phyloP scores from a whole-genome alignment of 30 jellyfish, hydroid and myxozoan genomes.

The Turritopsis dohrnii region DNA sequence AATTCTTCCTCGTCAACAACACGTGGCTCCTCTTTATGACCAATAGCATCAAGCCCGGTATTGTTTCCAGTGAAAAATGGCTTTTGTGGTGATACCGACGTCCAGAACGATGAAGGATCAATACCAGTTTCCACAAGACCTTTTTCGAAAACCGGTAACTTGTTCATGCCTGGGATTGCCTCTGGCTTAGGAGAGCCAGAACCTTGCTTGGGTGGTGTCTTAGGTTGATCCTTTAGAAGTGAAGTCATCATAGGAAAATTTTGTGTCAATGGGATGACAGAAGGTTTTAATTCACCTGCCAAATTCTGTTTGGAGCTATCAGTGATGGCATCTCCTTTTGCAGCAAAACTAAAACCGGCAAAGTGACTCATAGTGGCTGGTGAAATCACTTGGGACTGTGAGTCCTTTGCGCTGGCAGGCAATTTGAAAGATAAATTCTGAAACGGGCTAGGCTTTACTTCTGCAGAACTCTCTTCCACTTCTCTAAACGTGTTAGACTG shows the following conservation, averaged over 20 bases:
- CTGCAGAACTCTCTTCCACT: neutral
- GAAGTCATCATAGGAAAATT: slow-evolving; percentile 35
- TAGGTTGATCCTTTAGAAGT: slow-evolving; percentile 14
- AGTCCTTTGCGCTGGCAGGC: neutral
- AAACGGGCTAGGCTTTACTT: slow-evolving; percentile 25
- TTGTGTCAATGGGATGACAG: slow-evolving; percentile 16
- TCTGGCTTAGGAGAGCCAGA: slow-evolving; percentile 19
- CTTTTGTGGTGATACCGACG: slow-evolving; percentile 29
- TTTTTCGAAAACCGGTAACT: slow-evolving; percentile 39
- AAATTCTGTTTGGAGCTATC: neutral
- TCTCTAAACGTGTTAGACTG: neutral
- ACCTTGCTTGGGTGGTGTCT: slow-evolving; percentile 20
- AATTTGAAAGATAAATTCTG: slow-evolving; percentile 27
- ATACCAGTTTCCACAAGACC: slow-evolving; percentile 41
- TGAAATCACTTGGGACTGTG: neutral
- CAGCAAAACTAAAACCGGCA: slow-evolving; percentile 41
- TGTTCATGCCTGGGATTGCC: slow-evolving; percentile 27
- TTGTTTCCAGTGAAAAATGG: slow-evolving; percentile 36
- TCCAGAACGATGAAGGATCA: slow-evolving; percentile 41
- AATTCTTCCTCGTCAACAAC: slow-evolving; percentile 53
- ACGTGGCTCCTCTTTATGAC: slow-evolving; percentile 34
- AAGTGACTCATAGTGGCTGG: slow-evolving; percentile 18
- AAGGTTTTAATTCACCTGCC: neutral
- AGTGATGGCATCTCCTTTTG: neutral
- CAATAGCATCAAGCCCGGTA: slow-evolving; percentile 37